A percentile compares a stretch with the other conserved stretches of the same genome.
These are phyloP conservation scores for Alcedo atthis DNA, from an alignment of 2,797 vertebrate species.

Conservation along the genomic window DNA sequence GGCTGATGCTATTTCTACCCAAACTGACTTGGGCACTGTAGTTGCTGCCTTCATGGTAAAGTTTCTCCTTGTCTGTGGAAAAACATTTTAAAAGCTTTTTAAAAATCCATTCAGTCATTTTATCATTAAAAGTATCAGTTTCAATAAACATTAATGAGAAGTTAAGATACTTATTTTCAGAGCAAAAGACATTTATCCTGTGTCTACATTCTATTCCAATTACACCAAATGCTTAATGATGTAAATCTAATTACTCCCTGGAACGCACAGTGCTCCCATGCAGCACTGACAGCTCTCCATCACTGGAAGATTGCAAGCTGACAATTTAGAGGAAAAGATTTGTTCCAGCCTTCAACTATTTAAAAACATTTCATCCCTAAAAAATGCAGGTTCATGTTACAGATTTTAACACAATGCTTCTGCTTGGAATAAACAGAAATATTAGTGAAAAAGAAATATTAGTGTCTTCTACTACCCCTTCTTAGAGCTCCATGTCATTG, in stretches of 20 bases:
- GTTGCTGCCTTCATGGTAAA: not conserved
- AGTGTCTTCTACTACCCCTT: not conserved
- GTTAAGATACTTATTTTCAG: constrained; percentile 7
- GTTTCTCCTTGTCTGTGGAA: not conserved
- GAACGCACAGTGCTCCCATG: not conserved
- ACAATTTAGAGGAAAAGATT: not conserved
- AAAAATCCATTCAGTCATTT: not conserved
- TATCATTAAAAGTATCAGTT: not conserved
- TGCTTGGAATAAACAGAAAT: not conserved
- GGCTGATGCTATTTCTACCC: not conserved
- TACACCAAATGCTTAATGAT: constrained; percentile 24
- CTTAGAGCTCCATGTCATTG: not conserved
- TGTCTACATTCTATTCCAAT: not conserved
- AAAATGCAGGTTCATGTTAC: not conserved
- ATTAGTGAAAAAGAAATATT: not conserved
- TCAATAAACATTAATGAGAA: constrained; percentile 25
- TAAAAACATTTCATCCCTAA: not conserved
- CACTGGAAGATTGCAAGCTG: not conserved
- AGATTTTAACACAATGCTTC: not conserved
- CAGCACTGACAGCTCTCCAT: not conserved
- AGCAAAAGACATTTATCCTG: constrained; percentile 28
- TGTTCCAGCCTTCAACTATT: not conserved
- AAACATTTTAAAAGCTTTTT: not conserved
- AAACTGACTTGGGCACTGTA: not conserved
- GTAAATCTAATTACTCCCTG: not conserved